Percentiles rank a stretch among this genome's conserved stretches.
These are phyloP conservation scores for Rhadinocentrus ornatus DNA, from an alignment of 2,797 vertebrate genomes.

Conservation along the genomic window DNA sequence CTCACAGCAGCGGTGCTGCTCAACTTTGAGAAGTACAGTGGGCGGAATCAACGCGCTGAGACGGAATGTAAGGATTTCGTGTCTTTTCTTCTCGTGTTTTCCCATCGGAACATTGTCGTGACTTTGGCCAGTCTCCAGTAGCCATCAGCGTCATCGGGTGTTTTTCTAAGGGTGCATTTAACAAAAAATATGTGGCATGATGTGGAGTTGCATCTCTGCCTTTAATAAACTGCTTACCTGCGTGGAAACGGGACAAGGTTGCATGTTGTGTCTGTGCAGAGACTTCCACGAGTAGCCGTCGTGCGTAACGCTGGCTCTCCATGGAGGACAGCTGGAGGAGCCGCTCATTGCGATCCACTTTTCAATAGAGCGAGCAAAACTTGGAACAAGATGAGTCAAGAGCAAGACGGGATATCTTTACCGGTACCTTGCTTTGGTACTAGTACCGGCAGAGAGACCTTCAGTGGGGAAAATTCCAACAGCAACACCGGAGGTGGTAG, in stretches of 20 bases:
- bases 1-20: conserved; percentile 35
- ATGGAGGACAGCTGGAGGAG: conserved; percentile 62
- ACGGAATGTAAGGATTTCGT: conserved; percentile 52
- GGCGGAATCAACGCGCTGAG: conserved; percentile 44
- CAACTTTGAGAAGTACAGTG: conserved; percentile 69
- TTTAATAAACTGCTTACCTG: conserved; percentile 40
- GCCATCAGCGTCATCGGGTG: background rate
- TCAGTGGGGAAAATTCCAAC: conserved; percentile 27
- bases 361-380: conserved; percentile 42
- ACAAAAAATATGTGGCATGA: conserved; percentile 55
- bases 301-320: conserved; percentile 72
- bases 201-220: conserved; percentile 32
- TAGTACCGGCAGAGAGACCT: conserved; percentile 50
- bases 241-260: conserved; percentile 29
- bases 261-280: conserved; percentile 41
- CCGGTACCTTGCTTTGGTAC: conserved; percentile 79
- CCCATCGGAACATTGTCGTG: conserved; percentile 50
- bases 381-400: conserved; percentile 75
- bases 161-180: conserved; percentile 10
- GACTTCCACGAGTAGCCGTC: conserved; percentile 47
- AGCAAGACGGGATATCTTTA: conserved; percentile 83
- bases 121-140: conserved; percentile 24
- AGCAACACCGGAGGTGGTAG: conserved; percentile 27
- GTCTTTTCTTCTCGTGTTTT: conserved; percentile 21
- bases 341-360: conserved; percentile 30